These are phyloP conservation scores for Ommatoiulus sabulosus DNA, from an alignment of 2,888 invertebrate genomes.

Conservation along the genomic window DNA sequence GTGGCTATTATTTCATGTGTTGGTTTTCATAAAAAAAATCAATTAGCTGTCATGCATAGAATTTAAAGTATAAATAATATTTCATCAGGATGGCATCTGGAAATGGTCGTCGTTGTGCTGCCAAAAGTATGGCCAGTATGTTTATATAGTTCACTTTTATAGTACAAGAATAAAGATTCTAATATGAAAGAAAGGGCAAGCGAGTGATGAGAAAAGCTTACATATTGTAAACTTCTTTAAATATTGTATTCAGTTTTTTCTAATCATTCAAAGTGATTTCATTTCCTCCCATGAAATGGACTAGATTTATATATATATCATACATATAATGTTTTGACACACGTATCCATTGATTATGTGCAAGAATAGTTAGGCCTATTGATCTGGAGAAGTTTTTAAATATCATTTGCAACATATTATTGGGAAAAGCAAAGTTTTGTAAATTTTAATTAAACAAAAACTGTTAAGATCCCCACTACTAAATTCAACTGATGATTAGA, in stretches of 20 bases:
- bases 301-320: background rate
- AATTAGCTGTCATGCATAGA: background rate
- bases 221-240: background rate
- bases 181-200: background rate
- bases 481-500: background rate
- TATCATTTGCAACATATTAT: background rate
- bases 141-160: slow-evolving; percentile 34
- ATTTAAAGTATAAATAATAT: slow-evolving; percentile 13
- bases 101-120: background rate
- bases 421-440: background rate
- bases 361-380: slow-evolving; percentile 5
- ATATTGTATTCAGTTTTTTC: background rate
- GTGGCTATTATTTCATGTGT: background rate
- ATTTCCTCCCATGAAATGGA: background rate
- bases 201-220: background rate
- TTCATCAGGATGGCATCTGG: slow-evolving; percentile 7
- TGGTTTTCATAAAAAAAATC: background rate
- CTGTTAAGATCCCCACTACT: background rate
- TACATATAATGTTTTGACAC: background rate
- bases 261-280: background rate
- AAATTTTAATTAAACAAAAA: background rate
- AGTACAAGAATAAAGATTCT: slow-evolving; percentile 30
- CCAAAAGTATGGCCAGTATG: slow-evolving; percentile 3
- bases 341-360: background rate
- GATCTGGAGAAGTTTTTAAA: background rate